phyloP scores from a whole-genome alignment of 2,113 vertebrate species.

The Orientallactaga bullata region DNA sequence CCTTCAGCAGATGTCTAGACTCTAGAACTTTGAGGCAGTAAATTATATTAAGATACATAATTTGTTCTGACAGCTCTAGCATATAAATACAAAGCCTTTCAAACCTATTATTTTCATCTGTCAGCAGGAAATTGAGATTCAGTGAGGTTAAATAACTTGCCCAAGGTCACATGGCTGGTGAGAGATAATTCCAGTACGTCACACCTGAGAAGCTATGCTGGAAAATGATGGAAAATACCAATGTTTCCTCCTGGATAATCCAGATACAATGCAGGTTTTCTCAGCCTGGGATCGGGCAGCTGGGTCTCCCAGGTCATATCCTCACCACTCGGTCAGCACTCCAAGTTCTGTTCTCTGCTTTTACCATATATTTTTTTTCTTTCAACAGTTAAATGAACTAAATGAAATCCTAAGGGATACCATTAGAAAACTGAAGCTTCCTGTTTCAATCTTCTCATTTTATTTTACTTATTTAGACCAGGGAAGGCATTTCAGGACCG shows the following conservation, averaged over 20 bases:
- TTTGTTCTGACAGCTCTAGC: not conserved
- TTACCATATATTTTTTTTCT: not conserved
- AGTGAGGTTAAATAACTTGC: not conserved
- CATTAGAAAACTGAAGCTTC: slow-evolving; percentile 50
- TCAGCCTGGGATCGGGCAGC: not conserved
- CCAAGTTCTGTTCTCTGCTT: not conserved
- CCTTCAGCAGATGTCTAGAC: not conserved
- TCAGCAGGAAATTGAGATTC: not conserved
- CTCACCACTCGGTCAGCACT: not conserved
- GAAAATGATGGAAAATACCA: not conserved
- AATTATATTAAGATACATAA: not conserved
- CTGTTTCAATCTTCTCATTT: slow-evolving; percentile 25
- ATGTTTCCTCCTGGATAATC: not conserved
- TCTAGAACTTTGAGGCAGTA: not conserved
- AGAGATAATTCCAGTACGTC: not conserved
- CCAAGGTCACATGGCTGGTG: not conserved
- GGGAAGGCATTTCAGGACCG: not conserved
- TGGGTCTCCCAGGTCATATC: not conserved
- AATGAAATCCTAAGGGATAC: not conserved
- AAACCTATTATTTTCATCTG: not conserved
- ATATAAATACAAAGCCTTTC: not conserved
- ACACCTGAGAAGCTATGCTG: not conserved
- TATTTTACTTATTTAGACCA: slow-evolving; percentile 37
- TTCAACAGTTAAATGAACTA: not conserved
- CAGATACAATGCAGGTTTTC: not conserved